phyloP scores from a whole-genome alignment of 2,888 invertebrate species.

The Patella pellucida region DNA sequence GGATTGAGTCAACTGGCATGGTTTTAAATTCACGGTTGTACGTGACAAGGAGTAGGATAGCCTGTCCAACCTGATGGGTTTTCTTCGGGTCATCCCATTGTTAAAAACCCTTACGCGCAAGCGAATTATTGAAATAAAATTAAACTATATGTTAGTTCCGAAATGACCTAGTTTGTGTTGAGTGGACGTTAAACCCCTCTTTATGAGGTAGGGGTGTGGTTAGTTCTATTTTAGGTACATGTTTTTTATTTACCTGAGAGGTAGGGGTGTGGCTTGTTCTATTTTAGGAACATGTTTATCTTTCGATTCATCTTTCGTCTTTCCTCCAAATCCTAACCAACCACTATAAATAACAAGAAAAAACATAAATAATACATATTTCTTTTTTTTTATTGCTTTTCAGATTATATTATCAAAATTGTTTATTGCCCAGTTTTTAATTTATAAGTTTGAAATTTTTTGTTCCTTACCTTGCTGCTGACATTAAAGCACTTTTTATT shows the following conservation, averaged over 20 bases:
- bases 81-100: too few species aligned
- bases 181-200: too few species aligned
- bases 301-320: conserved; percentile 54
- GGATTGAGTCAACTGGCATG: too few species aligned
- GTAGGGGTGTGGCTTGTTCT: conserved; percentile 81
- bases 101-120: too few species aligned
- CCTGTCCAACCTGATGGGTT: too few species aligned
- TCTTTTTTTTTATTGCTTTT: too few species aligned
- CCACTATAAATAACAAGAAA: conserved; percentile 61
- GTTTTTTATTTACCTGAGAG: conserved; percentile 74
- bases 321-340: conserved; percentile 71
- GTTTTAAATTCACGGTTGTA: too few species aligned
- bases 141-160: too few species aligned
- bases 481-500: conserved; percentile 75
- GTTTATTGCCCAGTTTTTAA: neutral
- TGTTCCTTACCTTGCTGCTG: conserved; percentile 70
- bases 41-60: too few species aligned
- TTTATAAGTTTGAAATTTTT: neutral
- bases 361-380: conserved; percentile 6
- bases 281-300: conserved; percentile 71
- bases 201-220: conserved; percentile 82
- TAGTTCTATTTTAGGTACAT: conserved; percentile 75
- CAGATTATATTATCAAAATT: too few species aligned
- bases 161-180: too few species aligned
- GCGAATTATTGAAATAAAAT: too few species aligned